Base-by-base conservation (phyloP, 2,113 vertebrate species). In the Acrocephalus arundinaceus region DNA sequence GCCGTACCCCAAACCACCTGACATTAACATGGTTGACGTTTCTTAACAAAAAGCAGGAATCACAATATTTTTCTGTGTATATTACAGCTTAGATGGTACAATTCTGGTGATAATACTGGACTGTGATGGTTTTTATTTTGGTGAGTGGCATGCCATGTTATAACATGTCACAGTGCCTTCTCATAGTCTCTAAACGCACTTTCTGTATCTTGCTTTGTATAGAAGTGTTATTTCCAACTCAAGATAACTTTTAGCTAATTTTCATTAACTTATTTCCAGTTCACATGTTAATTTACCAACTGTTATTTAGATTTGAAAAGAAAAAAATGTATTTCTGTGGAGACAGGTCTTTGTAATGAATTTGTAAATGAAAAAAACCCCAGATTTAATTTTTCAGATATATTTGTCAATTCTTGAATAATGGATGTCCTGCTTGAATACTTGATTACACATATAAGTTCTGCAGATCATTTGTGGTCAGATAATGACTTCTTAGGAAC, bases 131-230 rank as follows among this genome's bases (percentile, higher is more conserved):
- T 79, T 85, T 77, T 54, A 21, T 70, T 46, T 37, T 15, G 33
- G 27, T 27, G 51, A 52, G 31, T 35, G 46, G 10, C 35, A 52
- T 41, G n/a, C 9, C 24, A 9, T 13, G 9, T 13, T 87, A 1
- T 16, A 65, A 73, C 17, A 43, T 4, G 5, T 51, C 0, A 0
- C 31, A 51, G 37, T 52, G 25, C 20, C 30, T 82, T 79, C 51
- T 75, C 6, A 15, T 67, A 15, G 16, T 58, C 55, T 55, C 15
- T 58, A 55, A 51, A 70, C n/a, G 6, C 20, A 74, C 6, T 37
- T 92, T 52, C 45, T 61, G 18, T 22, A 31, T 43, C 49, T 43
- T 8, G 16, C 28, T 83, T 61, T 67, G 41, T 48, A 95, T 70
- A 27, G 16, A 73, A 84, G 33, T 9, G 43, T 51, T 58, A 30